Conservation (phyloP, 2,888 invertebrate genomes). For the Autographa pulchrina region DNA sequence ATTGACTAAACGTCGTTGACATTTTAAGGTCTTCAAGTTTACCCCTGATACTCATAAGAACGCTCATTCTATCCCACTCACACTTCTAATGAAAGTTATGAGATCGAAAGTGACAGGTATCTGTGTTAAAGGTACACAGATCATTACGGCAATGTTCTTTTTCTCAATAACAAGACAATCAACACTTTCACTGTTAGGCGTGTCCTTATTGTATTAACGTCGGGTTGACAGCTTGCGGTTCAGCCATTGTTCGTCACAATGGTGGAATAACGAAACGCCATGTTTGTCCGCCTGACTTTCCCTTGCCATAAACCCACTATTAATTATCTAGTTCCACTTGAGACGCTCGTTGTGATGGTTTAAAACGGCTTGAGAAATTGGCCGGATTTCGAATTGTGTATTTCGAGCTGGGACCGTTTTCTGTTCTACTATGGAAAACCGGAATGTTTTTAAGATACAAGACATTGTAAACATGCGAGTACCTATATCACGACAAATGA, state of each 20-base stretch:
- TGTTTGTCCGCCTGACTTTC: constrained; percentile 70
- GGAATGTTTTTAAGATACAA: background rate
- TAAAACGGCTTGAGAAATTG: constrained; percentile 26
- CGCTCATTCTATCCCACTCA: background rate
- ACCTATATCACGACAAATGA: background rate
- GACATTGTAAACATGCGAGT: background rate
- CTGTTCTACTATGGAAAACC: background rate
- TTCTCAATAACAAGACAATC: constrained; percentile 43
- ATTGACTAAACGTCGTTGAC: constrained; percentile 1
- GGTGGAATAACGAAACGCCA: constrained; percentile 69
- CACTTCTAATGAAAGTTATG: background rate
- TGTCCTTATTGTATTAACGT: constrained; percentile 58
- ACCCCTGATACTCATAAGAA: background rate
- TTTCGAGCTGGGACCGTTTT: background rate
- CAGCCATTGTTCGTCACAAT: constrained; percentile 76
- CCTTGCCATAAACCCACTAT: constrained; percentile 58
- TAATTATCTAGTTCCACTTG: constrained; percentile 56
- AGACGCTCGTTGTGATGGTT: constrained; percentile 26
- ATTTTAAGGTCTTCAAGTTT: background rate
- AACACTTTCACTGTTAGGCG: constrained; percentile 68
- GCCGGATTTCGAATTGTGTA: constrained; percentile 11
- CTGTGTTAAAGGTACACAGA: background rate
- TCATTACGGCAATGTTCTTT: constrained; percentile 27
- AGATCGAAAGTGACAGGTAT: background rate
- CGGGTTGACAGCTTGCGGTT: constrained; percentile 65